These are phyloP conservation scores for Bombus vancouverensis DNA, from an alignment of 1,140 invertebrate genomes.

Conservation along the genomic window DNA sequence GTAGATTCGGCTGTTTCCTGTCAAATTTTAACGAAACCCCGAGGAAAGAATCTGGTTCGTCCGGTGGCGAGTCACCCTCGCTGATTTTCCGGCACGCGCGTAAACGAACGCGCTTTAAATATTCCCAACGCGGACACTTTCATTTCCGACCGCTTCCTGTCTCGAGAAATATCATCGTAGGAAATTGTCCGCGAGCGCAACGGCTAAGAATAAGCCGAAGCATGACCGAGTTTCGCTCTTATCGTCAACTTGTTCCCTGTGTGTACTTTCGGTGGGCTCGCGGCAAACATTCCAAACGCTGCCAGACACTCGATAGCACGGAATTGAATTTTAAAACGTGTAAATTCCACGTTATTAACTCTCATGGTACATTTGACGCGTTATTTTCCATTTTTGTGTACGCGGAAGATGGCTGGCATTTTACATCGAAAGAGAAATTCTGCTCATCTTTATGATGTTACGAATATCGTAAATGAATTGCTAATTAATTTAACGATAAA, in stretches of 20 bases:
- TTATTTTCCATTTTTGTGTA: neutral
- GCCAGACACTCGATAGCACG: neutral
- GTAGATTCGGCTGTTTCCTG: neutral
- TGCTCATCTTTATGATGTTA: too few relatives aligned
- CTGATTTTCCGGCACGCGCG: neutral
- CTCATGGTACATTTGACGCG: neutral
- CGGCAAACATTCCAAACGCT: neutral
- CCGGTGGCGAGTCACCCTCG: too few relatives aligned
- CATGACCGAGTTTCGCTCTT: slow-evolving; percentile 24
- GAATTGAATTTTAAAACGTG: neutral
- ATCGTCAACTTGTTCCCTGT: neutral
- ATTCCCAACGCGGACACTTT: slow-evolving; percentile 62
- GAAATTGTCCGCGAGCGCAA: slow-evolving; percentile 55
- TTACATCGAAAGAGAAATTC: too few relatives aligned
- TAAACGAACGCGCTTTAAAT: slow-evolving; percentile 58
- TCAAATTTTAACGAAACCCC: neutral
- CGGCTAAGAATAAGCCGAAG: slow-evolving; percentile 34
- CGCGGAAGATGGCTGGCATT: neutral
- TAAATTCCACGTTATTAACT: neutral
- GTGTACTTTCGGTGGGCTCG: neutral
- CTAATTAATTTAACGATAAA: too few relatives aligned
- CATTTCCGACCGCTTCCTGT: slow-evolving; percentile 62
- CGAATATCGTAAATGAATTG: too few relatives aligned
- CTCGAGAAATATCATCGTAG: slow-evolving; percentile 65
- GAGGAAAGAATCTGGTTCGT: neutral